phyloP scores from a whole-genome alignment of 2,888 invertebrate genomes.

The Horisme vitalbata region DNA sequence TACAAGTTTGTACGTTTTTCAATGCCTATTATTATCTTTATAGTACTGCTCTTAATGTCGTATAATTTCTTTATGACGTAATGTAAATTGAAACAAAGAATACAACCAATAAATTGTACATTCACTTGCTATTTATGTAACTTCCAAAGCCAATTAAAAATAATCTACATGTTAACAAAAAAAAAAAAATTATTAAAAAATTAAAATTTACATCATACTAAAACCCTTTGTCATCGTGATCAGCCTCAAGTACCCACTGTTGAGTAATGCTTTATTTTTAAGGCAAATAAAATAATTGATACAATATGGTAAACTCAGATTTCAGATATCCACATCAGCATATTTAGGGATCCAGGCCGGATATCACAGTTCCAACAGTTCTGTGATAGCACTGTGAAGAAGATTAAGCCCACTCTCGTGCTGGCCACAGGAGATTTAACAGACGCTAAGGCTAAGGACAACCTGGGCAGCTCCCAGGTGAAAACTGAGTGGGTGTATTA shows the following conservation, averaged over 20 bases:
- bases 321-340: slow-evolving; percentile 94
- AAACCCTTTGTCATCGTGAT: neutral
- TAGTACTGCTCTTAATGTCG: slow-evolving; percentile 10
- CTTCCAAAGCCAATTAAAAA: too few species aligned
- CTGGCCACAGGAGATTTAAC: slow-evolving; percentile 94
- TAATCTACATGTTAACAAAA: too few species aligned
- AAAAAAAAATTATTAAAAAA: too few species aligned
- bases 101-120: slow-evolving; percentile 14
- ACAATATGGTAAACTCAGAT: slow-evolving; percentile 83
- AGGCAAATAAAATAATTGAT: too few species aligned
- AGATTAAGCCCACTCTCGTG: slow-evolving; percentile 89
- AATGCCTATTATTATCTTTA: neutral
- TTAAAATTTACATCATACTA: slow-evolving; percentile 1
- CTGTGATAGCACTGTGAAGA: slow-evolving; percentile 87
- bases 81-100: slow-evolving; percentile 28
- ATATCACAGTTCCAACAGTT: slow-evolving; percentile 91
- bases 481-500: slow-evolving; percentile 93
- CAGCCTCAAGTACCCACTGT: too few species aligned
- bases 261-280: too few species aligned
- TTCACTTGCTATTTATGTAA: too few species aligned
- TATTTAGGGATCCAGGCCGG: slow-evolving; percentile 89
- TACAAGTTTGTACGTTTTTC: neutral
- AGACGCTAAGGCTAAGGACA: slow-evolving; percentile 91
- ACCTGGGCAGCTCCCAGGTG: slow-evolving; percentile 91
- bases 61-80: slow-evolving; percentile 34